A percentile compares a stretch with the other conserved stretches of the same genome.
These are phyloP conservation scores for Drosophila seclusa DNA, from an alignment of 2,888 invertebrate species.

Conservation along the genomic window DNA sequence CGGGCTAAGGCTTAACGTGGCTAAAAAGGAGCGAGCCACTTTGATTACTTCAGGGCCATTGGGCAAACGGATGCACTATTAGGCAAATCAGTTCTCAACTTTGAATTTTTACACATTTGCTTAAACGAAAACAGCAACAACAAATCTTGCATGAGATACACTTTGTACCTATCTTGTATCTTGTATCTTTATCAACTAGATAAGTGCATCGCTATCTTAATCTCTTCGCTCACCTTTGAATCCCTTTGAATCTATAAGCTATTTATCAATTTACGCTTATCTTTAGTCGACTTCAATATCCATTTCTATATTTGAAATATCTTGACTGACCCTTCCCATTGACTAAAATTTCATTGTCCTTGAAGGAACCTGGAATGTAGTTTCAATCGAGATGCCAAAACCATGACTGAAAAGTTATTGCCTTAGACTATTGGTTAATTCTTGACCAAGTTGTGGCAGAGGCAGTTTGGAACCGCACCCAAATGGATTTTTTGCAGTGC, in stretches of 20 bases:
- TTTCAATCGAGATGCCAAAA: background rate
- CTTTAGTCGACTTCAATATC: background rate
- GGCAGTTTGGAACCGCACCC: background rate
- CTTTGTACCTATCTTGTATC: background rate
- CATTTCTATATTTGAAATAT: background rate
- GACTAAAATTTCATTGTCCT: background rate
- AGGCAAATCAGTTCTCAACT: background rate
- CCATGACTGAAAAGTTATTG: background rate
- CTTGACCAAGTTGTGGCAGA: background rate
- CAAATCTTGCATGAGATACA: background rate
- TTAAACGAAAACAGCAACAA: background rate
- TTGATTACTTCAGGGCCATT: conserved; percentile 48
- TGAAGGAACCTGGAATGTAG: background rate
- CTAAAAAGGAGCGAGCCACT: conserved; percentile 13
- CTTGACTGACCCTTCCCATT: background rate
- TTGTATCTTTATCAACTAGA: background rate
- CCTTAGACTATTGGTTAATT: background rate
- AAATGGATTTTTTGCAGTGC: no score
- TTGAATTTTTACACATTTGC: background rate
- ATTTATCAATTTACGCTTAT: background rate
- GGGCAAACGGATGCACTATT: conserved; percentile 32
- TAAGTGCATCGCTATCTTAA: background rate
- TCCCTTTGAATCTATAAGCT: background rate
- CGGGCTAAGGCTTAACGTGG: conserved; percentile 5
- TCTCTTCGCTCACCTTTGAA: background rate